Percentiles rank a stretch among this genome's conserved stretches.
Conservation (phyloP, 2,888 invertebrate species). For the Melanophora roralis region DNA sequence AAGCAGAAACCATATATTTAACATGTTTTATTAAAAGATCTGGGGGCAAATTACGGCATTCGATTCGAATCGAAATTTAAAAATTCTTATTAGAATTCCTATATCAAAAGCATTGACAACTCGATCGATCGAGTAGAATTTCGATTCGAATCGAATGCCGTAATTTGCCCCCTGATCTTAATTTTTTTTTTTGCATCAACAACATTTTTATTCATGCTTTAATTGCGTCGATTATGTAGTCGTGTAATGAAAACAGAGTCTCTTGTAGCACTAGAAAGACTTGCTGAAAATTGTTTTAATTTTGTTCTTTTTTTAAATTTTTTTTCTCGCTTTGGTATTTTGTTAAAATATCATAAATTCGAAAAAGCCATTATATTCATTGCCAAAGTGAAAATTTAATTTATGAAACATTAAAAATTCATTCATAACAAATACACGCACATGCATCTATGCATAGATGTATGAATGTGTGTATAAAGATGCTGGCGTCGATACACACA, state of each 20-base stretch:
- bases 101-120: no score
- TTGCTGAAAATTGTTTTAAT: background rate
- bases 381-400: conserved; percentile 56
- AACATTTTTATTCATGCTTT: conserved; percentile 45
- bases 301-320: background rate
- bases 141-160: no score
- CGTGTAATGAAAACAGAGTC: background rate
- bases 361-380: conserved; percentile 55
- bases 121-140: no score
- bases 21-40: conserved; percentile 10
- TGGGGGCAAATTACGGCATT: no score
- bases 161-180: no score
- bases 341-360: conserved; percentile 1
- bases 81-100: no score
- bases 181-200: background rate
- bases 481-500: conserved; percentile 12
- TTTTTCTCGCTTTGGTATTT: background rate
- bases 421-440: conserved; percentile 41
- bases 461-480: background rate
- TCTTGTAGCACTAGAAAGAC: background rate
- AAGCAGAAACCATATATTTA: no score
- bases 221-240: background rate
- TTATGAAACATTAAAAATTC: conserved; percentile 56
- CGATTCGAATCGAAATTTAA: no score
- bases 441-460: background rate